These are phyloP conservation scores for Eremobia ochroleuca DNA, from an alignment of 2,888 invertebrate species.

Conservation along the genomic window DNA sequence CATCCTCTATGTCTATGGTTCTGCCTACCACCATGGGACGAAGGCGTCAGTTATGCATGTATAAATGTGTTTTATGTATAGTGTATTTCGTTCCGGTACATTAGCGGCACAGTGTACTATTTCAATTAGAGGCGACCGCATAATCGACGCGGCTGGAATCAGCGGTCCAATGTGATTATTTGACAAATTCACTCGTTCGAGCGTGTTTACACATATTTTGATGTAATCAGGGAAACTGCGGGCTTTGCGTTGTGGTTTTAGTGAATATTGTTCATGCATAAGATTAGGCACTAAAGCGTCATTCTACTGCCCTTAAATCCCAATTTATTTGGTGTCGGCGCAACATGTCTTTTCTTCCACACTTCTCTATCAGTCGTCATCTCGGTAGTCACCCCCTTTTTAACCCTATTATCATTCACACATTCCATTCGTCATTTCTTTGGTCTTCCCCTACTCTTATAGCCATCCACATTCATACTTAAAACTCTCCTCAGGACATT, in stretches of 20 bases:
- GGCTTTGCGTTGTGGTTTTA: conserved; percentile 30
- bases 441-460: too few species aligned
- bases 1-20: neutral
- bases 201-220: conserved; percentile 50
- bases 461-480: too few species aligned
- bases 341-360: too few species aligned
- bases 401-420: too few species aligned
- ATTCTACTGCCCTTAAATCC: too few species aligned
- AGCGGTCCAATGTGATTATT: conserved; percentile 45
- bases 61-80: neutral
- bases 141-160: conserved; percentile 36
- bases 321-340: too few species aligned
- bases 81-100: conserved; percentile 3
- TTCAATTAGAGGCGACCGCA: conserved; percentile 49
- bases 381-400: too few species aligned
- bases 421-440: too few species aligned
- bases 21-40: neutral
- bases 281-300: neutral
- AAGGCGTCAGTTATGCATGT: neutral
- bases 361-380: too few species aligned
- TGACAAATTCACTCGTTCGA: conserved; percentile 36
- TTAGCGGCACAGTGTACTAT: conserved; percentile 28
- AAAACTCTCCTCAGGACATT: too few species aligned
- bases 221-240: conserved; percentile 44
- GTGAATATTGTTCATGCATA: conserved; percentile 2